Percentiles rank a stretch among this genome's conserved stretches.
These are phyloP conservation scores for Microtus pennsylvanicus DNA, from an alignment of 2,113 vertebrate genomes.

Conservation along the genomic window DNA sequence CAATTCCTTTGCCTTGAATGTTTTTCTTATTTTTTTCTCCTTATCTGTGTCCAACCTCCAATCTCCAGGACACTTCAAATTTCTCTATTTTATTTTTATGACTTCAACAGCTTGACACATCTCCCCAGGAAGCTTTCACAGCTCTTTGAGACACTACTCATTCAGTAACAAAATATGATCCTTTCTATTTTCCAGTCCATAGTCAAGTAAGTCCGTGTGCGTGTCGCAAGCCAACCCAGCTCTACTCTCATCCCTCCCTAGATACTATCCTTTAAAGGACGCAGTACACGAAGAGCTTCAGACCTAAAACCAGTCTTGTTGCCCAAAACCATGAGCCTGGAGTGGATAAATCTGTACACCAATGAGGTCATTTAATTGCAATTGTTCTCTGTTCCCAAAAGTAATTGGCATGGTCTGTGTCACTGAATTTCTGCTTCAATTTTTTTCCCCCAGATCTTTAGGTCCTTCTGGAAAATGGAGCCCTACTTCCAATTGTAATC, in stretches of 20 bases:
- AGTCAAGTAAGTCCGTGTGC: neutral
- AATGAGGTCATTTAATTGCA: neutral
- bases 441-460: neutral
- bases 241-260: neutral
- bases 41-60: neutral
- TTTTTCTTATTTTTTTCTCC: slow-evolving; percentile 6
- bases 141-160: neutral
- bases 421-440: neutral
- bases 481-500: neutral
- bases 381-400: neutral
- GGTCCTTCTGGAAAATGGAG: neutral
- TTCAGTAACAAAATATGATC: neutral
- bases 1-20: neutral
- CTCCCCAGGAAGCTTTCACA: neutral
- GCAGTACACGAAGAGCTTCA: neutral
- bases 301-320: neutral
- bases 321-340: neutral
- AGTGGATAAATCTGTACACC: neutral
- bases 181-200: neutral
- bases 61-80: neutral
- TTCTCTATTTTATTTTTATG: neutral
- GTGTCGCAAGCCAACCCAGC: neutral
- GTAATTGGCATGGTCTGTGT: neutral
- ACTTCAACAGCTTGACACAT: neutral
- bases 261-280: neutral